A percentile compares a stretch with the other conserved stretches of the same genome.
phyloP scores from a whole-genome alignment of 2,888 invertebrate species.

The Apamea epomidion region DNA sequence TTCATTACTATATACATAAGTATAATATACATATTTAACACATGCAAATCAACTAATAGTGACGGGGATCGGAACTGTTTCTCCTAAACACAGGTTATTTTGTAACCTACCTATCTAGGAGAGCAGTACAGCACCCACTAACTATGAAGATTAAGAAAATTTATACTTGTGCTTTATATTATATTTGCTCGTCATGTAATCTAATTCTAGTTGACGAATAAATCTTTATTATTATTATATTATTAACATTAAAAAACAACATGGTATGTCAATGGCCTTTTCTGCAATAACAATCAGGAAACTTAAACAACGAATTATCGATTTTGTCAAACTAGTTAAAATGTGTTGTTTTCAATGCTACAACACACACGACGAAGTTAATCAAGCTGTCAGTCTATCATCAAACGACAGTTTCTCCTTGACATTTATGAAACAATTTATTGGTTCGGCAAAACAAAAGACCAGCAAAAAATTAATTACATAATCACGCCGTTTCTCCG shows the following conservation, averaged over 20 bases:
- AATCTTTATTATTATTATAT: no score
- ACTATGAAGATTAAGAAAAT: no score
- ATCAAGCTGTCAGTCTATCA: constrained; percentile 33
- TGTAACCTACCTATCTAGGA: no score
- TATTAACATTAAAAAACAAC: background rate
- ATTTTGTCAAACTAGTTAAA: background rate
- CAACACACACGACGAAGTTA: constrained; percentile 9
- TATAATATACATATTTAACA: background rate
- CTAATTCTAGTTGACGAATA: background rate
- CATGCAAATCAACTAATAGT: background rate
- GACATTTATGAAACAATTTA: constrained; percentile 29
- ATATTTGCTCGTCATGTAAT: background rate
- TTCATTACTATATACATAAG: no score
- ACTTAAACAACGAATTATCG: background rate
- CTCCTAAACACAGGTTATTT: background rate
- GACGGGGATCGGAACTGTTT: background rate
- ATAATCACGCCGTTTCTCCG: background rate
- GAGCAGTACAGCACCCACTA: no score
- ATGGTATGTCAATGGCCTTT: background rate
- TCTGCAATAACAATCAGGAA: background rate
- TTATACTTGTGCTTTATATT: no score
- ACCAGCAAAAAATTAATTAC: background rate
- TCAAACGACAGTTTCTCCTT: constrained; percentile 38
- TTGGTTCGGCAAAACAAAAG: constrained; percentile 12
- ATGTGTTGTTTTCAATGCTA: constrained; percentile 25